A percentile compares a stretch with the other conserved stretches of the same genome.
Evolutionary conservation across 2,113 vertebrate species (phyloP).

Genomic region (Probosciger aterrimus): DNA sequence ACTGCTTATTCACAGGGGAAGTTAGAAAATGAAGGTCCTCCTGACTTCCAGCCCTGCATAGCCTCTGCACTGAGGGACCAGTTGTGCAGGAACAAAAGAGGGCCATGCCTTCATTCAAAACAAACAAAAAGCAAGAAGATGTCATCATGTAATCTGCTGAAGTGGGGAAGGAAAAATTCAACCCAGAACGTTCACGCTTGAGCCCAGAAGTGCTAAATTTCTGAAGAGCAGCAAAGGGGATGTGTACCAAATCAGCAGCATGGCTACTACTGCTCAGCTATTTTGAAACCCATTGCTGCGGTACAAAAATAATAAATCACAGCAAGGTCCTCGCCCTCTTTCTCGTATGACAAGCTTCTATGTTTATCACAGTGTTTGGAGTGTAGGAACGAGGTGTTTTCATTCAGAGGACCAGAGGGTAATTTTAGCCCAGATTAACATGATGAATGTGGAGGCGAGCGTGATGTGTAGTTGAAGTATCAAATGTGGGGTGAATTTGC

Average conservation of each 20-base stretch:
- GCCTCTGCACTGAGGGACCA: background rate
- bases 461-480: background rate
- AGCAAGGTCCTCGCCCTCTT: conserved; percentile 22
- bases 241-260: background rate
- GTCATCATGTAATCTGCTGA: background rate
- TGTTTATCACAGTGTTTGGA: conserved; percentile 30
- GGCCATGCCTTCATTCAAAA: background rate
- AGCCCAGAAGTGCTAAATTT: background rate
- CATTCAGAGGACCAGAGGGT: conserved; percentile 23
- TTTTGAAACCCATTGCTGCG: conserved; percentile 7
- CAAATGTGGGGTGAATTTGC: background rate
- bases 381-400: background rate
- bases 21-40: background rate
- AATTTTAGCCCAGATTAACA: conserved; percentile 48
- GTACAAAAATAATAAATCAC: conserved; percentile 21
- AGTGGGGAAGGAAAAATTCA: background rate
- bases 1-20: background rate
- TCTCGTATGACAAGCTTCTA: conserved; percentile 21
- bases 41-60: background rate
- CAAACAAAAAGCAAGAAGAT: background rate
- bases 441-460: background rate
- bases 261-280: conserved; percentile 1
- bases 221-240: background rate
- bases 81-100: background rate
- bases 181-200: background rate